A percentile compares a stretch with the other conserved stretches of the same genome.
Conservation (phyloP, 2,888 invertebrate species). For the Eristalis intricaria region DNA sequence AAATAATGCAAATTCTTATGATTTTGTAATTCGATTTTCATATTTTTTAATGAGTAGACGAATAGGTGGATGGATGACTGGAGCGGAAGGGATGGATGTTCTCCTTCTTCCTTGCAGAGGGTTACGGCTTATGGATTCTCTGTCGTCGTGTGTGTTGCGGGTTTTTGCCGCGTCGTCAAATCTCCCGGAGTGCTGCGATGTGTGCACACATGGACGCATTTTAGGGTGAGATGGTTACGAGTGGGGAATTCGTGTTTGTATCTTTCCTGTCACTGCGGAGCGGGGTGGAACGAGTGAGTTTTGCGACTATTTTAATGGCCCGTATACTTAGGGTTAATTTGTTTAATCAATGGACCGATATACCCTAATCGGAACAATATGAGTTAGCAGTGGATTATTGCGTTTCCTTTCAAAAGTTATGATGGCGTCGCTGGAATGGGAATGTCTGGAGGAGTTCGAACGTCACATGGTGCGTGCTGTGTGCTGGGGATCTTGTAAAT, state of each 20-base stretch:
- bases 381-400: conserved; percentile 1
- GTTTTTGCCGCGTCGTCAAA: not conserved
- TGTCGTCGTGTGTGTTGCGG: not conserved
- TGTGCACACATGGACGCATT: not conserved
- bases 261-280: conserved; percentile 20
- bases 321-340: conserved; percentile 67
- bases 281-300: not conserved
- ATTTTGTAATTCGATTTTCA: conserved; percentile 71
- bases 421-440: not conserved
- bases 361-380: conserved; percentile 23
- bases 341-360: conserved; percentile 62
- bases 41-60: conserved; percentile 70
- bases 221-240: conserved; percentile 17
- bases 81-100: conserved; percentile 46
- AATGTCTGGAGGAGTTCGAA: not conserved
- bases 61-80: conserved; percentile 58
- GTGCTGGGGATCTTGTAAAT: not conserved
- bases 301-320: conserved; percentile 63
- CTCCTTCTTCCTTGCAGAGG: not conserved
- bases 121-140: not conserved
- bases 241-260: not conserved
- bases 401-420: not conserved
- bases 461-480: too few species aligned
- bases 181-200: not conserved
- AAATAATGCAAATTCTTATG: conserved; percentile 72